phyloP scores from a whole-genome alignment of 2,113 vertebrate genomes.

The Misgurnus anguillicaudatus region DNA sequence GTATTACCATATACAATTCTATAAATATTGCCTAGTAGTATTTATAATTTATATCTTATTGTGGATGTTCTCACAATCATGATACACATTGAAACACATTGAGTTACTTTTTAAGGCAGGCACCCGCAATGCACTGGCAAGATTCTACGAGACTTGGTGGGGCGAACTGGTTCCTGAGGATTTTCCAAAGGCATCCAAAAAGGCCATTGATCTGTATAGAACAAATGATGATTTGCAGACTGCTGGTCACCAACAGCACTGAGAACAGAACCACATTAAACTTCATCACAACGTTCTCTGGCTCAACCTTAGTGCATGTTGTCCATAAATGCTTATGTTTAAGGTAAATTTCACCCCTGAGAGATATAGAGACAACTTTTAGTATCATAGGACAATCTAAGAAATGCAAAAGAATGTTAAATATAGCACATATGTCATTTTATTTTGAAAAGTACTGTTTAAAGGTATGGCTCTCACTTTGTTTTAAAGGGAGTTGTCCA shows the following conservation, averaged over 20 bases:
- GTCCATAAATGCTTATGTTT: conserved; percentile 49
- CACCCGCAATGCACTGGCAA: no score
- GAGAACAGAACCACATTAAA: conserved; percentile 74
- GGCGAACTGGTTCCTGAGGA: conserved; percentile 51
- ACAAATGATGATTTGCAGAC: conserved; percentile 70
- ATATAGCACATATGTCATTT: neutral
- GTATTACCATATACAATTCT: no score
- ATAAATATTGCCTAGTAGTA: no score
- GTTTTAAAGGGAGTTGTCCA: conserved; percentile 71
- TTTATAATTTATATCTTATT: no score
- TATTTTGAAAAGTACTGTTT: neutral
- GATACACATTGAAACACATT: no score
- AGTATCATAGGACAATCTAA: no score
- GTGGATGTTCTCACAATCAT: no score
- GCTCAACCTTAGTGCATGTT: conserved; percentile 37
- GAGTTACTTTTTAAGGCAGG: no score
- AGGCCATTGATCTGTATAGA: conserved; percentile 74
- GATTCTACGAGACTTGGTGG: no score
- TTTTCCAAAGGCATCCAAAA: conserved; percentile 75
- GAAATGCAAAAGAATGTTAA: neutral
- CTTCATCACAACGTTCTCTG: conserved; percentile 61
- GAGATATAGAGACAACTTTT: neutral
- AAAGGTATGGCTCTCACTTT: conserved; percentile 51
- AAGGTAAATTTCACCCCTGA: conserved; percentile 65
- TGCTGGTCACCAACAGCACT: conserved; percentile 64